Base-by-base conservation (phyloP, 2,888 invertebrate species). In the Epiblema foenella region DNA sequence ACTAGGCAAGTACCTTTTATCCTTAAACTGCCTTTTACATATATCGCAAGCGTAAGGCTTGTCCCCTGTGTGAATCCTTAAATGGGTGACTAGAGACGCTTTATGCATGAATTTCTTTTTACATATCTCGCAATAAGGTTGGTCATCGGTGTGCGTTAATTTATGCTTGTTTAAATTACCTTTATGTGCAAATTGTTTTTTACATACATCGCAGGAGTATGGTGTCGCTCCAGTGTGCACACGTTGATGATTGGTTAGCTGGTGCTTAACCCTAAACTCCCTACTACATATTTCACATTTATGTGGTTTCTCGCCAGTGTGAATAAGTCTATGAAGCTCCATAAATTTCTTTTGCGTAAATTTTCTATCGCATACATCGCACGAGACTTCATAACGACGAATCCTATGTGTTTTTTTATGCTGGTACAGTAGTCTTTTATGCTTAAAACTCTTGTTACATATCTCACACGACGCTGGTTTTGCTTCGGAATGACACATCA, bases 41-140 rank as follows among this genome's bases (percentile, higher is more conserved):
- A 63, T 63, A 10, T 63, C 33, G 33, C 62, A 63, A n/a, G 17
- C 7, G 12, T 18, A 63, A 4, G 49, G 62, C 8, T 63, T 63
- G 15, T 51, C 49, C 5, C 62, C 62, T 12, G 51, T 63, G n/a
- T 63, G 62, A 15, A 63, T 33, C 51, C 62, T 17, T 12, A 51
- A 12, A 17, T 63, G 62, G 11, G 15, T 33, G 17, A 33, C 12
- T 1, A 63, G 15, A 18, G 18, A 33, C 11, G 49, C 11, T 51
- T 63, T 49, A 51, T 51, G 49, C 33, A 33, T 51, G 9, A 63
- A 63, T 0, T 49, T 8, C 10, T 63, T 63, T 10, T 63, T 63
- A 63, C 62, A 63, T 24, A 63, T 51, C 8, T 63, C 18, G 10
- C 62, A 63, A 63, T 33, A 18, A 8, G 62, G 62, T 18, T 63